These are phyloP conservation scores for Psilanteris sp. DNA, from an alignment of 1,140 invertebrate genomes.

Conservation along the genomic window DNA sequence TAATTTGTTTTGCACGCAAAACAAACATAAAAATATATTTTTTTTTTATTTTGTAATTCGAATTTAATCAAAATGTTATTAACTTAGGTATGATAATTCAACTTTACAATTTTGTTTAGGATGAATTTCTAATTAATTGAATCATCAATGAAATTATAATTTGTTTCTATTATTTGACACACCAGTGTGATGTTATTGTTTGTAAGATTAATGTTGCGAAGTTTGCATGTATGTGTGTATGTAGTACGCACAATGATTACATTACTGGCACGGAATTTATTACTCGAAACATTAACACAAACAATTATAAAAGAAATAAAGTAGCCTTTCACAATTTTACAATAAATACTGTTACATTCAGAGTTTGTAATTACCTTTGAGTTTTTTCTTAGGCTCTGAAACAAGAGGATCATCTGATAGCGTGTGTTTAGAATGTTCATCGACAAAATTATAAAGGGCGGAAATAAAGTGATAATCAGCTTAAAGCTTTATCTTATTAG, in stretches of 20 bases:
- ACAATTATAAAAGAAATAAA: constrained; percentile 68
- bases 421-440: constrained; percentile 79
- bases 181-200: no score
- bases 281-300: constrained; percentile 66
- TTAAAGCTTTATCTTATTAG: constrained; percentile 43
- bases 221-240: constrained; percentile 27
- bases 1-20: no score
- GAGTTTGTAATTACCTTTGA: constrained; percentile 81
- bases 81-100: no score
- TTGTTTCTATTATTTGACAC: no score
- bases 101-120: no score
- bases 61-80: no score
- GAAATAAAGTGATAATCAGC: constrained; percentile 22
- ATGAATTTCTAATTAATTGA: no score
- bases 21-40: no score
- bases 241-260: constrained; percentile 65
- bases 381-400: constrained; percentile 87
- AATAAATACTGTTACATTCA: constrained; percentile 69
- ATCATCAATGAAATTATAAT: no score
- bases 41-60: no score
- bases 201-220: no score
- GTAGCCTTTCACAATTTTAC: constrained; percentile 70
- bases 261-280: constrained; percentile 68
- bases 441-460: constrained; percentile 68
- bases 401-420: constrained; percentile 82